Percentiles rank a stretch among this genome's conserved stretches.
Conservation (phyloP, 2,113 vertebrate species). For the Mastomys natalensis region DNA sequence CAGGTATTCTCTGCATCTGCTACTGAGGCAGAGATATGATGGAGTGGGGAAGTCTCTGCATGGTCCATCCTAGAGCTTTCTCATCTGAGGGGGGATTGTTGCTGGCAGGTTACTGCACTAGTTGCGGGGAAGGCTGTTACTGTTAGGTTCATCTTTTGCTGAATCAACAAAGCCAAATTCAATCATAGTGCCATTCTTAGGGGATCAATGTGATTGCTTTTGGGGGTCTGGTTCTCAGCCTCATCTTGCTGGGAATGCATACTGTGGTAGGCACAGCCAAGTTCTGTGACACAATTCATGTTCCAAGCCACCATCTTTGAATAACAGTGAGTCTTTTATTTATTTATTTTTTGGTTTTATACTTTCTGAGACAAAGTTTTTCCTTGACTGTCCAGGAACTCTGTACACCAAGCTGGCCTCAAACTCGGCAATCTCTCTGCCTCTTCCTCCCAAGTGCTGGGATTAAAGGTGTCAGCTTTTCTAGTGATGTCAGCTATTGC, state of each 20-base stretch:
- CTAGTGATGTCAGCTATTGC: slow-evolving; percentile 51
- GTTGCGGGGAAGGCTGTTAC: too few relatives aligned
- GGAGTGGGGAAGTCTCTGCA: neutral
- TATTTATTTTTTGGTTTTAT: neutral
- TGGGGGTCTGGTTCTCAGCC: slow-evolving; percentile 34
- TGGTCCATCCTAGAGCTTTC: neutral
- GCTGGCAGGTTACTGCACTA: neutral
- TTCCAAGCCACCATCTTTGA: slow-evolving; percentile 7
- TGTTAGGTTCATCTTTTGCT: neutral
- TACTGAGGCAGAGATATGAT: neutral
- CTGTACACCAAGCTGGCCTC: neutral
- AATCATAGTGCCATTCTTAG: slow-evolving; percentile 30
- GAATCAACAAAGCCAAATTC: slow-evolving; percentile 28
- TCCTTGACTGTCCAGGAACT: neutral
- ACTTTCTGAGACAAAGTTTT: neutral
- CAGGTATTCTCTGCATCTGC: neutral
- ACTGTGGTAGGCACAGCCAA: neutral
- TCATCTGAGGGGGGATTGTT: neutral
- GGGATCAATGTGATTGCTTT: slow-evolving; percentile 53
- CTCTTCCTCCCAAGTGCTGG: neutral
- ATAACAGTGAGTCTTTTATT: neutral
- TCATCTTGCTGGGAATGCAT: neutral
- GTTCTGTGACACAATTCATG: neutral
- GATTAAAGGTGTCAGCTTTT: neutral
- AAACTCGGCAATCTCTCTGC: neutral